phyloP scores from a whole-genome alignment of 1,140 invertebrate species.

The Ditylenchus dipsaci region DNA sequence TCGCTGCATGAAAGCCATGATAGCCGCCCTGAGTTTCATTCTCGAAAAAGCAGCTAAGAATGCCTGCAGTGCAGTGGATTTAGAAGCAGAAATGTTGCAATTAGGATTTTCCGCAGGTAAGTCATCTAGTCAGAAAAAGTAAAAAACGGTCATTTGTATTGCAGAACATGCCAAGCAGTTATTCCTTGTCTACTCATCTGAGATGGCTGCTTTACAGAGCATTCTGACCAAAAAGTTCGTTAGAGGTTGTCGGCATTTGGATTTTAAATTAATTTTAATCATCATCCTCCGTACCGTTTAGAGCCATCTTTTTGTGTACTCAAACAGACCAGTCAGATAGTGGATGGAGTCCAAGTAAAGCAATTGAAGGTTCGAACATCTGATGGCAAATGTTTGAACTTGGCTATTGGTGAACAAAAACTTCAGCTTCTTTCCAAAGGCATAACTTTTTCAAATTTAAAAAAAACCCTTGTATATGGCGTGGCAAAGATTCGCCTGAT shows the following conservation, averaged over 20 bases:
- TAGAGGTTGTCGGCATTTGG: too few species aligned
- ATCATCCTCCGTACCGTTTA: not conserved
- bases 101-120: conserved; percentile 30
- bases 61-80: conserved; percentile 26
- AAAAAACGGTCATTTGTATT: not conserved
- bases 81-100: conserved; percentile 43
- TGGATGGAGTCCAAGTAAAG: conserved; percentile 5
- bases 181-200: conserved; percentile 14
- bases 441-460: not conserved
- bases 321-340: not conserved
- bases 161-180: conserved; percentile 27
- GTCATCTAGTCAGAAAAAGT: too few species aligned
- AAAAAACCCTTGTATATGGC: too few species aligned
- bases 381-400: conserved; percentile 19
- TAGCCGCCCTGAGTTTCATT: conserved; percentile 39
- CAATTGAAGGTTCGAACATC: conserved; percentile 3
- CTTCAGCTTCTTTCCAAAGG: conserved; percentile 12
- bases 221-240: not conserved
- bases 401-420: conserved; percentile 21
- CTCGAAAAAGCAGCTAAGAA: conserved; percentile 43
- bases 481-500: too few species aligned
- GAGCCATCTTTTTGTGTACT: conserved; percentile 17
- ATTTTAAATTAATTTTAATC: too few species aligned
- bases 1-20: conserved; percentile 28
- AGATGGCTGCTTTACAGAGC: not conserved